Evolutionary conservation across 2,113 vertebrate species (phyloP).

Genomic region (Mesitornis unicolor): DNA sequence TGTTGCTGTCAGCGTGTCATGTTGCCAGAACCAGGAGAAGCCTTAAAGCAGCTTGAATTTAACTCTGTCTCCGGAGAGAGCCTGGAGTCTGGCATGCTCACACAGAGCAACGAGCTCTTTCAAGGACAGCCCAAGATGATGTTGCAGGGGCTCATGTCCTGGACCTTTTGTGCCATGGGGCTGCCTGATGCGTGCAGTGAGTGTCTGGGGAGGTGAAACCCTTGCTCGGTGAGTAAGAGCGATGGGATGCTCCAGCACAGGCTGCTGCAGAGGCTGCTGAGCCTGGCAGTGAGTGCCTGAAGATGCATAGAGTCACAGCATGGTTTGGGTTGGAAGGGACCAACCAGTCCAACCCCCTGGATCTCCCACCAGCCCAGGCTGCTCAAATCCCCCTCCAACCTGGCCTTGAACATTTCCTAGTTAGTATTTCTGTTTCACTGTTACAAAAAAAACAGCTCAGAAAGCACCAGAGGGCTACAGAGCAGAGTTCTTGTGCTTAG

Average conservation of each 20-base stretch:
- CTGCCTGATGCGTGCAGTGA: fast-evolving
- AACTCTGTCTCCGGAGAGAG: background rate
- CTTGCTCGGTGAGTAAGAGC: fast-evolving
- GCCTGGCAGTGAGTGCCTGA: background rate
- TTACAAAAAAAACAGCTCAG: background rate
- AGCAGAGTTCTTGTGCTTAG: background rate
- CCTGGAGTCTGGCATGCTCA: background rate
- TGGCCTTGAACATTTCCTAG: too few species aligned
- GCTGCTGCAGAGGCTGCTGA: background rate
- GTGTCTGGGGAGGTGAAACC: background rate
- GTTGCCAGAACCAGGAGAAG: background rate
- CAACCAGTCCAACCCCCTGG: too few species aligned
- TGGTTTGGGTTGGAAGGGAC: too few species aligned
- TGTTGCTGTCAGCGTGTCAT: background rate
- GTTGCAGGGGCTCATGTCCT: background rate
- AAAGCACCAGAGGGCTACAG: background rate
- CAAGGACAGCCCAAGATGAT: background rate
- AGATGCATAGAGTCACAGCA: too few species aligned
- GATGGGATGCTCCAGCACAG: background rate
- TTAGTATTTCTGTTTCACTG: background rate
- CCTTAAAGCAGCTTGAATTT: background rate
- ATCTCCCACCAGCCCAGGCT: too few species aligned
- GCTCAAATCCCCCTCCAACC: too few species aligned
- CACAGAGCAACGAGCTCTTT: background rate
- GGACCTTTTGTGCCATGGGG: fast-evolving